These are phyloP conservation scores for Lordiphosa andalusiaca DNA, from an alignment of 2,888 invertebrate genomes.

Conservation along the genomic window DNA sequence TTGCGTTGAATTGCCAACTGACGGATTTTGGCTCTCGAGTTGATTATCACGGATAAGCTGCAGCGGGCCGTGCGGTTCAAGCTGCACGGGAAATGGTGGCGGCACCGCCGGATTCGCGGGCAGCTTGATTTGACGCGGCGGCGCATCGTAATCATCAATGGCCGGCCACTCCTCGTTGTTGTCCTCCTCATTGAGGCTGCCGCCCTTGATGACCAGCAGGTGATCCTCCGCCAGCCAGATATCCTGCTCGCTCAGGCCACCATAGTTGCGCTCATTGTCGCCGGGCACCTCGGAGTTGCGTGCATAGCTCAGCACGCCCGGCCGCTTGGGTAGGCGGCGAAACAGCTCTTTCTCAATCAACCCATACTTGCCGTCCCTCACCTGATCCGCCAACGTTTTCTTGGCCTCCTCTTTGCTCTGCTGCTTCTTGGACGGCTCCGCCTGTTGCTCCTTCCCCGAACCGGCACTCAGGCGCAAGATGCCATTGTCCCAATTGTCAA, in stretches of 20 bases:
- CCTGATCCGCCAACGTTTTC: conserved; percentile 93
- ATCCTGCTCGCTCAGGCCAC: conserved; percentile 91
- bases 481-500: conserved; percentile 84
- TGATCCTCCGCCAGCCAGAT: conserved; percentile 96
- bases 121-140: conserved; percentile 90
- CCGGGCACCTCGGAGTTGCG: conserved; percentile 90
- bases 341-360: conserved; percentile 92
- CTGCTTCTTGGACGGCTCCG: conserved; percentile 66
- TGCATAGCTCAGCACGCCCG: conserved; percentile 91
- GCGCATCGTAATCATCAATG: conserved; percentile 91
- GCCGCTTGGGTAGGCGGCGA: conserved; percentile 85
- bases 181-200: conserved; percentile 82
- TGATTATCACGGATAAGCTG: conserved; percentile 91
- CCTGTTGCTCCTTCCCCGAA: conserved; percentile 83
- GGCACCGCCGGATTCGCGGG: conserved; percentile 91
- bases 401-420: conserved; percentile 85
- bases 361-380: conserved; percentile 94
- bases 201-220: conserved; percentile 90
- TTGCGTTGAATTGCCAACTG: conserved; percentile 85
- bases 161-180: conserved; percentile 84
- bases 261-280: conserved; percentile 89
- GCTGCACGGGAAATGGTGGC: conserved; percentile 96
- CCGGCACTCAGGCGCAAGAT: conserved; percentile 87
- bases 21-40: conserved; percentile 81
- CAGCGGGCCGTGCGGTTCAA: conserved; percentile 91